Evolutionary conservation across 2,113 vertebrate genomes (phyloP).

Genomic region (Rhinopithecus roxellana): DNA sequence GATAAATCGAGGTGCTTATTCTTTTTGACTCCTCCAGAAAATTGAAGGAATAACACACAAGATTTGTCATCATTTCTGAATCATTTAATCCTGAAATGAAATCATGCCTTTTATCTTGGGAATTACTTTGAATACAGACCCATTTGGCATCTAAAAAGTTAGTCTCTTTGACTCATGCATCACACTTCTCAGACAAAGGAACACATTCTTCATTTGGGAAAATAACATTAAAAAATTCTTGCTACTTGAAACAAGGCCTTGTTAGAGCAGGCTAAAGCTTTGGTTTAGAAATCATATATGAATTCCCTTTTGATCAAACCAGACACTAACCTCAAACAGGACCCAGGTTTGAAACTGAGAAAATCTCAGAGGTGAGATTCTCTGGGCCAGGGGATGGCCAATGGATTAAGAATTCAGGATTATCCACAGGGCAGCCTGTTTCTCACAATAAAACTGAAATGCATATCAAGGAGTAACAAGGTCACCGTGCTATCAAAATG

Average conservation of each 20-base stretch:
- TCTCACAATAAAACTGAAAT: neutral
- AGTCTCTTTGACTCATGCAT: neutral
- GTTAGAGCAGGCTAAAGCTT: neutral
- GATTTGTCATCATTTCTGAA: slow-evolving; percentile 80
- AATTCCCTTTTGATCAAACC: neutral
- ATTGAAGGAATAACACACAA: slow-evolving; percentile 59
- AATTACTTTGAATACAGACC: slow-evolving; percentile 63
- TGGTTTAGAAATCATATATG: neutral
- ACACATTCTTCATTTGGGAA: neutral
- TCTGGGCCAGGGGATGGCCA: neutral
- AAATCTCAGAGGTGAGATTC: neutral
- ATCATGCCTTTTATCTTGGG: slow-evolving; percentile 70
- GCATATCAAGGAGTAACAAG: neutral
- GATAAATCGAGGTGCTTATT: slow-evolving; percentile 66
- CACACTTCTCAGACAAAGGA: neutral
- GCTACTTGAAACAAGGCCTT: neutral
- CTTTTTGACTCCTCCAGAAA: slow-evolving; percentile 73
- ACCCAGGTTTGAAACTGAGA: neutral
- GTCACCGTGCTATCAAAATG: neutral
- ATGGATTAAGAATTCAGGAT: neutral
- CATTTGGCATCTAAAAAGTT: slow-evolving; percentile 48
- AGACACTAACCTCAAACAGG: neutral
- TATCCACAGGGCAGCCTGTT: neutral
- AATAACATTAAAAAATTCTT: neutral
- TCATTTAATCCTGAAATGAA: slow-evolving; percentile 71